Conservation (phyloP, 2,113 vertebrate species). For the Stegostoma tigrinum region DNA sequence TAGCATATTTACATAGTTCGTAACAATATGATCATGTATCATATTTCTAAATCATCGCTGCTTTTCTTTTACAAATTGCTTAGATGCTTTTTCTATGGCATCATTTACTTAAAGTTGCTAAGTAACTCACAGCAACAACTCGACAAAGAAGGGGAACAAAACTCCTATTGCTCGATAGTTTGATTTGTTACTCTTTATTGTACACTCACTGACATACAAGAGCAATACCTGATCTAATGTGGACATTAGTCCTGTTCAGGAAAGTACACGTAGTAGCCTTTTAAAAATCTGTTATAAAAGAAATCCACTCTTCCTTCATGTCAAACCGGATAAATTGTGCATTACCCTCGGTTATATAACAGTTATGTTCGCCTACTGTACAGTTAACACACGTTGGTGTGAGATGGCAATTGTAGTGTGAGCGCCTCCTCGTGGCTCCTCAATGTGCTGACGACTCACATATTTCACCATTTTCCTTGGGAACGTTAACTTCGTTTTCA, state of each 20-base stretch:
- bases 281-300: neutral
- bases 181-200: neutral
- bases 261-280: neutral
- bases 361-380: neutral
- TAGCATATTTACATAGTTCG: neutral
- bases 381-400: neutral
- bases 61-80: neutral
- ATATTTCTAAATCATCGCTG: neutral
- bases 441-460: neutral
- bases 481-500: neutral
- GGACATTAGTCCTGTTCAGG: neutral
- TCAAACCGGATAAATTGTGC: neutral
- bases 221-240: too few relatives aligned
- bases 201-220: too few relatives aligned
- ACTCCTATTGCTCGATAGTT: neutral
- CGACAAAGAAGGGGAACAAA: neutral
- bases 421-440: neutral
- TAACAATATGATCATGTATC: neutral
- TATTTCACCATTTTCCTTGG: slow-evolving; percentile 9
- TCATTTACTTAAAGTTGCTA: neutral
- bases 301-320: neutral
- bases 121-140: neutral
- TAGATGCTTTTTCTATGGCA: neutral
- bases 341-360: neutral
- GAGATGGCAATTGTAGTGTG: neutral